These are phyloP conservation scores for Festucalex cinctus DNA, from an alignment of 2,113 vertebrate species.

Conservation along the genomic window DNA sequence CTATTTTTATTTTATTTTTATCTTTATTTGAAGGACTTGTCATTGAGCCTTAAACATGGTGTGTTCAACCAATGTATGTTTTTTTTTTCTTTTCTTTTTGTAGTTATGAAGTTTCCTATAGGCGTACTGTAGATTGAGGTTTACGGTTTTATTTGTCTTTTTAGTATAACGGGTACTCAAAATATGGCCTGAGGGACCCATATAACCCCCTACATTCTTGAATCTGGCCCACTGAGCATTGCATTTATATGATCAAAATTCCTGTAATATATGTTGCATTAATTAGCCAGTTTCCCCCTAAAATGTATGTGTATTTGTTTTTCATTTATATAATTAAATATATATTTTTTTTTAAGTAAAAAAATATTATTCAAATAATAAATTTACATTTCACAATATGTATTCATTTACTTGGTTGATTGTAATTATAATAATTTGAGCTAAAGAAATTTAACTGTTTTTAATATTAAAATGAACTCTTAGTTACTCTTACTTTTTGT, in stretches of 20 bases:
- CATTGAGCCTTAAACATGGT: background rate
- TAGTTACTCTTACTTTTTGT: too few species aligned
- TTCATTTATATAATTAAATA: too few species aligned
- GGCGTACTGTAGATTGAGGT: background rate
- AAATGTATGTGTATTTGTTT: too few species aligned
- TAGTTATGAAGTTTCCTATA: background rate
- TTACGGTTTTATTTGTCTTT: background rate
- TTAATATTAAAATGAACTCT: too few species aligned
- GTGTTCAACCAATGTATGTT: background rate
- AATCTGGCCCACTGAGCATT: background rate
- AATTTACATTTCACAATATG: too few species aligned
- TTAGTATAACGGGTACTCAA: background rate
- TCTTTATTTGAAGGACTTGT: background rate
- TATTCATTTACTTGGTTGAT: too few species aligned
- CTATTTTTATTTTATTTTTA: background rate
- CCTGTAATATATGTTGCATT: too few species aligned
- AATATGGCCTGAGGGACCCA: background rate
- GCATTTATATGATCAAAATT: background rate
- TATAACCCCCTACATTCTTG: background rate
- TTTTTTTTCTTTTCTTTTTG: background rate
- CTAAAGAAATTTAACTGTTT: too few species aligned
- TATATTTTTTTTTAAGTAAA: too few species aligned
- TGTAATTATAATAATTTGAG: too few species aligned
- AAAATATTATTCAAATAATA: too few species aligned
- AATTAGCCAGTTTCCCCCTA: too few species aligned